Conservation (phyloP, 23 tunicate genomes). For the Phallusia fumigata region DNA sequence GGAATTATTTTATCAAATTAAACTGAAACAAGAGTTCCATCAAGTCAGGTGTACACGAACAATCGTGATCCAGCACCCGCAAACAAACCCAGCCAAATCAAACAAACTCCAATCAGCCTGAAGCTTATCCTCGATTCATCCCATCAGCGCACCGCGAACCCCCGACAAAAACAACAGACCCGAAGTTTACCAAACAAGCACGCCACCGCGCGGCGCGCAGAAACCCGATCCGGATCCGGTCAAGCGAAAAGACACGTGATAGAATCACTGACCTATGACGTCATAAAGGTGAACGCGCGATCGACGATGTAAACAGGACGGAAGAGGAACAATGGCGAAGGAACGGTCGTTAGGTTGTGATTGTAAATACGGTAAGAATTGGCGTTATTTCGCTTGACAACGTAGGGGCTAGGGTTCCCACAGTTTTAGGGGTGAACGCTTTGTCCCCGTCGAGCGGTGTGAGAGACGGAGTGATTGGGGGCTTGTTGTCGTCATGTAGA, state of each 20-base stretch:
- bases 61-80: no score
- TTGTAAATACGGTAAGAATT: background rate
- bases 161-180: background rate
- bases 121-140: background rate
- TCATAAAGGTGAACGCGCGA: background rate
- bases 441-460: background rate
- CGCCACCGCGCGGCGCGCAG: background rate
- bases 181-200: constrained; percentile 3
- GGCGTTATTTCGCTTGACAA: background rate
- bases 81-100: no score
- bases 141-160: background rate
- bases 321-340: background rate
- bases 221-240: background rate
- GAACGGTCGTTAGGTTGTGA: background rate
- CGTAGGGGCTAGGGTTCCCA: background rate
- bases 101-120: no score
- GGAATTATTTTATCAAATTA: no score
- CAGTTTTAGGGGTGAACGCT: background rate
- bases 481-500: background rate
- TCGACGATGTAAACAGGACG: background rate
- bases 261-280: background rate
- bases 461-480: background rate
- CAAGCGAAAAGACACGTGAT: background rate
- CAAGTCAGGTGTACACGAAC: no score
- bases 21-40: no score